Conservation (phyloP, 1,140 invertebrate genomes). For the Protaetia brevitarsis region DNA sequence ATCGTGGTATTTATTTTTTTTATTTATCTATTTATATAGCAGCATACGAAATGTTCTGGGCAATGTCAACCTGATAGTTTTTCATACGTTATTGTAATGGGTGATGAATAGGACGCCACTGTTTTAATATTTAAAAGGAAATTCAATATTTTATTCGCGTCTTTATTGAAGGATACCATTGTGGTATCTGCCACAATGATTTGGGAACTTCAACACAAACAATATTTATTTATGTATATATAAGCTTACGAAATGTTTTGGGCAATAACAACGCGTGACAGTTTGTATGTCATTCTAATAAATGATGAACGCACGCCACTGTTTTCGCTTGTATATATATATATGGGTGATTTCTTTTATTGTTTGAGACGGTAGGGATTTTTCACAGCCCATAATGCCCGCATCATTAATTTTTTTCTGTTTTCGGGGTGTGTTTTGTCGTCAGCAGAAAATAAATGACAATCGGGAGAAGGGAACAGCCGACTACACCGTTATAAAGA, state of each 20-base stretch:
- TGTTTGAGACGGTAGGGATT: not conserved
- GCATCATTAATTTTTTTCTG: not conserved
- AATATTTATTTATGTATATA: not conserved
- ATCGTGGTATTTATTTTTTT: too few species aligned
- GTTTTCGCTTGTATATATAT: not conserved
- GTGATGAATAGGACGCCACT: too few species aligned
- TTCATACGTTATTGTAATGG: too few species aligned
- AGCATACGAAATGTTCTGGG: too few species aligned
- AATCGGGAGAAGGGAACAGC: not conserved
- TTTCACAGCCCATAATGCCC: not conserved
- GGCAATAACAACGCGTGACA: not conserved
- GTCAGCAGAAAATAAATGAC: constrained; percentile 9
- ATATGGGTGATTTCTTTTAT: not conserved
- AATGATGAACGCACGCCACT: not conserved
- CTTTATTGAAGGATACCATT: too few species aligned
- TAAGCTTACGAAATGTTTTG: not conserved
- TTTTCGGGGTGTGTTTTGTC: not conserved
- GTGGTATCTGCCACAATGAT: too few species aligned
- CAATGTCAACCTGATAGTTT: too few species aligned
- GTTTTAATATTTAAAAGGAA: too few species aligned
- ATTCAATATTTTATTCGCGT: too few species aligned
- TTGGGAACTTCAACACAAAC: too few species aligned
- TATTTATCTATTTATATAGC: too few species aligned
- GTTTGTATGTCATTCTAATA: constrained; percentile 10
- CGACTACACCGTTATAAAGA: too few species aligned